Base-by-base conservation (phyloP, 2,113 vertebrate genomes). In the Gadus macrocephalus region DNA sequence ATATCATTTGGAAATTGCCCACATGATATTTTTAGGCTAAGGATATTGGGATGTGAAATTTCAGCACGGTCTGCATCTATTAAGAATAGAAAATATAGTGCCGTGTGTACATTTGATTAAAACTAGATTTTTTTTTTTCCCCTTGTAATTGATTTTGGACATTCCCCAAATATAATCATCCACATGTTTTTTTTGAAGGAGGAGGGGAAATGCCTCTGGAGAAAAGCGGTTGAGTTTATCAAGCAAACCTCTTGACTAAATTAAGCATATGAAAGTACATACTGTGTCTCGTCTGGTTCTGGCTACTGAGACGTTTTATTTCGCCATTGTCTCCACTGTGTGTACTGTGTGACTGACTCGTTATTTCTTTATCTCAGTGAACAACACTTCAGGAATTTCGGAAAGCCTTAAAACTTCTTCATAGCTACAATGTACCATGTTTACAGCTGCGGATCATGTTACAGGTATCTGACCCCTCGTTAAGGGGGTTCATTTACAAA, bases 341-440 rank as follows among this genome's bases (percentile, higher is more conserved):
- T 69, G 82, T 82, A 81, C 81, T 58, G 5, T 58, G 25, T 73
- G 67, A 70, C 63, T 79, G 79, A 85, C 83, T 53, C 16, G 6
- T 63, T 11, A 74, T 83, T 85, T 72, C 74, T 78, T 87, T 86
- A 83, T 86, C 90, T 91, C 90, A 90, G 90, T 81, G 89, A 91
- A 84, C 81, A 85, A 87, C 87, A 85, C 86, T 87, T 91, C 90
- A 90, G 90, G 88, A 89, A 90, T 80, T 78, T 90, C 85, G 86
- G 80, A 89, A 93, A 91, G 91, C 91, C 92, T 92, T 93, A 92
- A 49, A 93, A 82, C 84, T 81, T 81, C 83, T 79, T 90, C 88
- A 84, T 77, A 90, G 83, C 88, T 89, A 81, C 86, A 90, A 90
- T 87, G 86, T 87, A 89, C 86, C 89, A 78, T 88, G 89, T 92